Conservation (phyloP, 2,113 vertebrate species). For the Oxygymnocypris stewartii region DNA sequence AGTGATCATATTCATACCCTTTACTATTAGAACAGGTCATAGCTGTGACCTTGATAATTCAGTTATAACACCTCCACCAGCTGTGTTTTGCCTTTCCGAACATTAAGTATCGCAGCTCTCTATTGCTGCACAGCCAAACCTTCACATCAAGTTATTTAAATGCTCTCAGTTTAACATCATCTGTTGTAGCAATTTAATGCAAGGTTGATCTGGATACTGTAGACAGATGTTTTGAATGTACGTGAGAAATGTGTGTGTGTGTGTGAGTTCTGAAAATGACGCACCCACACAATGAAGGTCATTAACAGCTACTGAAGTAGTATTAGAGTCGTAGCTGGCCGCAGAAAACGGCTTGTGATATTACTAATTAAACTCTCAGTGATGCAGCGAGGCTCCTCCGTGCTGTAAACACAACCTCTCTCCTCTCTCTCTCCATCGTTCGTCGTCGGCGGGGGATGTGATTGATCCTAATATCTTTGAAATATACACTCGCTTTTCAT, state of each 20-base stretch:
- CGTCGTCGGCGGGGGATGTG: too few species aligned
- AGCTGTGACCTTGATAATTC: neutral
- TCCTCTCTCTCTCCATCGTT: too few species aligned
- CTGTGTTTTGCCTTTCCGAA: constrained; percentile 40
- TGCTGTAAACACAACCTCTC: too few species aligned
- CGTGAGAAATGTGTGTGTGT: neutral
- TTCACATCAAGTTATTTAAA: constrained; percentile 34
- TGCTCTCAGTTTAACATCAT: constrained; percentile 38
- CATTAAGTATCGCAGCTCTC: constrained; percentile 32
- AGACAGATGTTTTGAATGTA: constrained; percentile 35
- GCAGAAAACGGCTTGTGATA: too few species aligned
- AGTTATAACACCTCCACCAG: constrained; percentile 39
- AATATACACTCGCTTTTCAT: too few species aligned
- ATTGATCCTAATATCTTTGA: too few species aligned
- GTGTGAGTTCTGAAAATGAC: constrained; percentile 18
- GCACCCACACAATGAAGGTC: too few species aligned
- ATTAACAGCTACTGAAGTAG: too few species aligned
- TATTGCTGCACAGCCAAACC: constrained; percentile 24
- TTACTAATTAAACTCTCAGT: too few species aligned
- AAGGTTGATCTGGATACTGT: constrained; percentile 38
- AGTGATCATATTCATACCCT: neutral
- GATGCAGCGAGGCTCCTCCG: too few species aligned
- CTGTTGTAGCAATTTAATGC: constrained; percentile 45
- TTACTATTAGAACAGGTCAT: neutral
- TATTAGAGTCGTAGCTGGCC: too few species aligned